Evolutionary conservation across 2,797 vertebrate genomes (phyloP).

Genomic region (Bradypodion pumilum): DNA sequence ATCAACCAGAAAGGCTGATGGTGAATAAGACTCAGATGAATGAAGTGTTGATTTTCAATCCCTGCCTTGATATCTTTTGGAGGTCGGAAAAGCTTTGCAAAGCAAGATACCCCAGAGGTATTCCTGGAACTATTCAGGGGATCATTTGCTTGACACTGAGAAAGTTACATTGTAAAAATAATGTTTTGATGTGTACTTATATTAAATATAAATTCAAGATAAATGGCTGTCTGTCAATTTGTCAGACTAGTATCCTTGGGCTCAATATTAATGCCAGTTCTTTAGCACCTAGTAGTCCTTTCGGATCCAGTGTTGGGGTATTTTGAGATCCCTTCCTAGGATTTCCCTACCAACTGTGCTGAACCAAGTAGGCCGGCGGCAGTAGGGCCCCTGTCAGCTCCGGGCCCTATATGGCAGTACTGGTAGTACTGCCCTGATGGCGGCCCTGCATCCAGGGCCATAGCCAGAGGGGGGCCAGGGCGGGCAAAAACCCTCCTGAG

Average conservation of each 20-base stretch:
- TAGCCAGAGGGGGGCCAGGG: too few relatives aligned
- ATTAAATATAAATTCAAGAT: background rate
- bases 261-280: background rate
- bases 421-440: too few relatives aligned
- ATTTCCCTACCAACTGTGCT: too few relatives aligned
- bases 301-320: background rate
- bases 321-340: background rate
- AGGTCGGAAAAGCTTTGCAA: background rate
- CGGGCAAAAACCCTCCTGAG: too few relatives aligned
- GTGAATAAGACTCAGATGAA: background rate
- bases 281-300: background rate
- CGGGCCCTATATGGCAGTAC: too few relatives aligned
- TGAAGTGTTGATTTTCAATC: background rate
- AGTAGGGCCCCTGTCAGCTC: too few relatives aligned
- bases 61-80: background rate
- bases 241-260: background rate
- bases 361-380: too few relatives aligned
- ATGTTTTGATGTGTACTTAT: background rate
- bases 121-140: background rate
- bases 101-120: background rate
- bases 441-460: too few relatives aligned
- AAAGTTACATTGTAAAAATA: background rate
- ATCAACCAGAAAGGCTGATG: background rate
- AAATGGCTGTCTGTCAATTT: background rate
- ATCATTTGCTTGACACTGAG: background rate